Percentiles rank a stretch among this genome's conserved stretches.
Conservation (phyloP, 1,140 invertebrate species). For the Hyphantria cunea region DNA sequence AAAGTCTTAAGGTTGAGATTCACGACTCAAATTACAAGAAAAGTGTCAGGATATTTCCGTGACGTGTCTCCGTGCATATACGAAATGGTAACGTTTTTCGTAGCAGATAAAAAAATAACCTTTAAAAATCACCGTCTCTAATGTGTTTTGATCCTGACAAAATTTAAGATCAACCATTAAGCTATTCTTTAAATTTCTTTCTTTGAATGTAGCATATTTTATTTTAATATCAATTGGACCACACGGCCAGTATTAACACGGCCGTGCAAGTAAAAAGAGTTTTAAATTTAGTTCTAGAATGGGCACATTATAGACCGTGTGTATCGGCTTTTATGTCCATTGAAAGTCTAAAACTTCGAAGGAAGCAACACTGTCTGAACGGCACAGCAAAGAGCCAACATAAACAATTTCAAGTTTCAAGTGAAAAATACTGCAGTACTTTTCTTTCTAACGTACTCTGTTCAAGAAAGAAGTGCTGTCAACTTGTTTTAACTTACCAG, state of each 20-base stretch:
- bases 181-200: no score
- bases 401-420: not conserved
- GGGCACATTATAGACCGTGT: not conserved
- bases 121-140: no score
- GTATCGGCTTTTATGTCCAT: not conserved
- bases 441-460: not conserved
- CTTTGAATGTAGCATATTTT: no score
- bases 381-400: not conserved
- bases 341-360: not conserved
- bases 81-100: no score
- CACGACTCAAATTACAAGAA: not conserved
- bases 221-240: no score
- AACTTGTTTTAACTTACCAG: not conserved
- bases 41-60: not conserved
- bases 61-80: no score
- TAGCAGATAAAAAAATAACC: no score
- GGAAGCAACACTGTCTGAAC: not conserved
- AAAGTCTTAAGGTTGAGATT: conserved; percentile 14
- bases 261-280: not conserved
- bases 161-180: no score
- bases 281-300: no score
- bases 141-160: no score
- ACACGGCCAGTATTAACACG: no score
- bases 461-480: not conserved
- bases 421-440: not conserved